Conservation (phyloP, 2,113 vertebrate genomes). For the Murina feae region DNA sequence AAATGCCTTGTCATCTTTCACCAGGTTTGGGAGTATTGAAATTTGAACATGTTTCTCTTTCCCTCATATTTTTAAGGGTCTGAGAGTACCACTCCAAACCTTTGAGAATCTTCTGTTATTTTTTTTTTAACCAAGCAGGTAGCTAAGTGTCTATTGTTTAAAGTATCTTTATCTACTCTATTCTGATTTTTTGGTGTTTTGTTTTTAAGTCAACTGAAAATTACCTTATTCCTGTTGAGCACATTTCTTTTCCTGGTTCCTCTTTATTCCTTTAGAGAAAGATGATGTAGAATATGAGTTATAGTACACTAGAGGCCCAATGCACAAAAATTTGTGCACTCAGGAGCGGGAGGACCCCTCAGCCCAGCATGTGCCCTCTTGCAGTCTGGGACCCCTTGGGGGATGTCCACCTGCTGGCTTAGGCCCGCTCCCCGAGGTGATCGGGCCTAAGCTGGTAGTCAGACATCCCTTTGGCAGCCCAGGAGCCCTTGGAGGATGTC, state of each 20-base stretch:
- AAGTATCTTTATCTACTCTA: neutral
- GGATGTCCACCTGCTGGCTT: no score
- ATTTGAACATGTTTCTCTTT: constrained; percentile 29
- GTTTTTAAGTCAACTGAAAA: constrained; percentile 17
- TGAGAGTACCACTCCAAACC: neutral
- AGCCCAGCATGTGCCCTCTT: no score
- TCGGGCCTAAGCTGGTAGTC: no score
- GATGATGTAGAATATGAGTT: neutral
- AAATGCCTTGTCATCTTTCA: neutral
- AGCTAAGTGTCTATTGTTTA: neutral
- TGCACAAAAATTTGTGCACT: no score
- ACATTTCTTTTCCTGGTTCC: neutral
- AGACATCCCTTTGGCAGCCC: no score
- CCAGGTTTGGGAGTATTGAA: neutral
- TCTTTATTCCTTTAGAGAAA: neutral
- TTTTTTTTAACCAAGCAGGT: neutral
- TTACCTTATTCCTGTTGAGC: neutral
- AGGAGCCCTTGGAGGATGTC: no score
- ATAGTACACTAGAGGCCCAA: no score
- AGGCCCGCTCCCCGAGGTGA: no score
- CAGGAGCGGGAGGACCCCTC: no score
- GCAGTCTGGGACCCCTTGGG: no score
- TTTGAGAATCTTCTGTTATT: neutral
- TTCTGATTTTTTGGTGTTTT: neutral
- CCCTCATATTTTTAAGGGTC: neutral